Base-by-base conservation (phyloP, 1,140 invertebrate genomes). In the Drosophila gunungcola region DNA sequence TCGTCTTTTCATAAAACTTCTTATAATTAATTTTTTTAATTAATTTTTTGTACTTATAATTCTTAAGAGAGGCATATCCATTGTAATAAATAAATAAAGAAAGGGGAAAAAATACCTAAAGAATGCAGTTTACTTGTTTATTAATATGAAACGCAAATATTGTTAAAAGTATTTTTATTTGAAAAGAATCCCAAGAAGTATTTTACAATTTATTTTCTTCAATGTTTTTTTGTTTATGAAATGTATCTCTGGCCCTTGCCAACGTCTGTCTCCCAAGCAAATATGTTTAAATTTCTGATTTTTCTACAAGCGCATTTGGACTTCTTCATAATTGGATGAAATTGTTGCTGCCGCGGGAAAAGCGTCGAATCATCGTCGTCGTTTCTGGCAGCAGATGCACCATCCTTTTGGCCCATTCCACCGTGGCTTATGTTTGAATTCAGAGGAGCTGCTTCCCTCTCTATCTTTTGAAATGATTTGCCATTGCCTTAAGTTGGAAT, bases 401-500 rank as follows among this genome's bases (percentile, higher is more conserved):
- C 48, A 51, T 34, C 29, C n/a, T 29, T 13, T 51, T 51, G n/a
- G n/a, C 48, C 27, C 39, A 9, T 12, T 32, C 27, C 10, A 51
- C 4, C 48, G 36, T 3, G 0, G 32, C 39, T 41, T 48, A 16
- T 48, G 21, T 21, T 34, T 32, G 38, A 46, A 25, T 38, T 36
- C 41, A 13, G 2, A 11, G 3, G 12, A 27, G 42, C 51, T 68
- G 16, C 16, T 21, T 21, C 1, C 38, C 7, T 25, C 29, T 2
- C 5, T 32, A 32, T 36, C 7, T 13, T 43, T 36, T 34, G 27
- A 54, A 68, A 48, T 69, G 64, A 70, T 70, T 80, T 85, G 58
- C 56, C 73, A 67, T 85, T 80, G 80, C 69, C 75, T 52, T 79
- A 64, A 63, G 64, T 65, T 67, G 61, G 45, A 79, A 72, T 63